Evolutionary conservation across 2,797 vertebrate genomes (phyloP), one percentile per base, ranked within the genome.

Genomic region (Hapalemur alaotrensis): DNA sequence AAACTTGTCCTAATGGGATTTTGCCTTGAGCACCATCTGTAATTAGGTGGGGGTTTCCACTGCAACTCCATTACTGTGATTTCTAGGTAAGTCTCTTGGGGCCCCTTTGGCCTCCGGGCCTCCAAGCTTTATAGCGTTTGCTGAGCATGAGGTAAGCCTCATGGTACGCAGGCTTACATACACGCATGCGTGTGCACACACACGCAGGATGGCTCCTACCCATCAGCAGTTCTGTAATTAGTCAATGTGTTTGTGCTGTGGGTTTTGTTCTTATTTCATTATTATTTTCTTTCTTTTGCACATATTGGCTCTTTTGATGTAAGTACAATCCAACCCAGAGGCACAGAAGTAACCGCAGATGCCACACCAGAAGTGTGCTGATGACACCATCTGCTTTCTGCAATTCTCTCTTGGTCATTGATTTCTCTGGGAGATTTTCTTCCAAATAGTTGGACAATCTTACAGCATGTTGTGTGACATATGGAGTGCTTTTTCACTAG

Each of bases 1-100:
- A 97, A 98, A 96, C 94, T 97, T 94, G 82, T 89, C 89, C 94
- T 97, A 97, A 97, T 97, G 86, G 91, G 75, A 95, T 97, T 97
- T 96, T 97, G 94, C 96, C 93, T 96, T 78, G 91, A 93, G 96
- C 83, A 80, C 93, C 91, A 95, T 98, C 93, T 97, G 97, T 96
- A 97, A 97, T 96, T 93, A 97, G 59, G 76, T 88, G 86, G 94
- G 93, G 59, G 79, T 95, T 95, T 90, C 89, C 82, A 81, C 14
- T 75, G 78, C 52, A 93, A 63, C 72, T 97, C 82, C 38, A 88
- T 97, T 93, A 97, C 65, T 81, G 59, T 72, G 91, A 89, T 90
- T 94, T 96, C 92, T 95, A 97, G 93, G 91, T 93, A 78, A 94
- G 76, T 94, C 86, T 97, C 97, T 87, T 6, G 59, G 70, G 93